Percentiles rank a stretch among this genome's conserved stretches.
These are phyloP conservation scores for Phalacrocorax pelagicus DNA, from an alignment of 2,113 vertebrate genomes.

Conservation along the genomic window DNA sequence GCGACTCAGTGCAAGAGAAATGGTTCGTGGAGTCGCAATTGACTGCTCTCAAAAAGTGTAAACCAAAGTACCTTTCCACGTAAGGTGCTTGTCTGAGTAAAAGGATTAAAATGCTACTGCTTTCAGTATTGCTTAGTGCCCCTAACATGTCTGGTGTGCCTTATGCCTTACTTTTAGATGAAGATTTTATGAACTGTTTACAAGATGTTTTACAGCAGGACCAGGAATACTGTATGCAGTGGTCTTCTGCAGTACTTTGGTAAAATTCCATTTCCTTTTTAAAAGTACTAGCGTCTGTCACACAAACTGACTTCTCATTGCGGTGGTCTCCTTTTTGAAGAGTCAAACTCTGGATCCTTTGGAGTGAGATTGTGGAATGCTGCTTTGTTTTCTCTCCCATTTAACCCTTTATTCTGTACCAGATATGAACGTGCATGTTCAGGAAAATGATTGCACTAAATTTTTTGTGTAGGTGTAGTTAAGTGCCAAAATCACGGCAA, in stretches of 20 bases:
- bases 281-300: slow-evolving; percentile 40
- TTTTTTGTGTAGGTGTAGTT: slow-evolving; percentile 65
- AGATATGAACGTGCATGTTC: slow-evolving; percentile 68
- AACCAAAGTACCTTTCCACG: slow-evolving; percentile 71
- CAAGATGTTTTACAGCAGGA: slow-evolving; percentile 79
- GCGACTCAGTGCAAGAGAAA: background rate
- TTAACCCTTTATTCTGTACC: slow-evolving; percentile 50
- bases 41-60: slow-evolving; percentile 47
- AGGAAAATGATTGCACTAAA: slow-evolving; percentile 68
- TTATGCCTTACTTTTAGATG: slow-evolving; percentile 81
- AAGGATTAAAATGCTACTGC: slow-evolving; percentile 59
- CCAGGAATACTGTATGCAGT: slow-evolving; percentile 66
- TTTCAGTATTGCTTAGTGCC: slow-evolving; percentile 72
- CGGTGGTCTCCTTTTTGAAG: slow-evolving; percentile 51
- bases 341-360: slow-evolving; percentile 68
- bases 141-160: slow-evolving; percentile 82
- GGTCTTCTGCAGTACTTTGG: slow-evolving; percentile 75
- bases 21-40: slow-evolving; percentile 21
- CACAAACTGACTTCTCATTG: slow-evolving; percentile 37
- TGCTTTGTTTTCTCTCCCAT: slow-evolving; percentile 68
- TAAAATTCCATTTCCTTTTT: slow-evolving; percentile 74
- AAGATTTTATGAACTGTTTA: slow-evolving; percentile 82
- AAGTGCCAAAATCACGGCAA: slow-evolving; percentile 73
- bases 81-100: slow-evolving; percentile 64
- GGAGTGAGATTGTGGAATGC: slow-evolving; percentile 63